Percentiles rank a stretch among this genome's conserved stretches.
Conservation (phyloP, 2,797 vertebrate genomes). For the Pampus argenteus region DNA sequence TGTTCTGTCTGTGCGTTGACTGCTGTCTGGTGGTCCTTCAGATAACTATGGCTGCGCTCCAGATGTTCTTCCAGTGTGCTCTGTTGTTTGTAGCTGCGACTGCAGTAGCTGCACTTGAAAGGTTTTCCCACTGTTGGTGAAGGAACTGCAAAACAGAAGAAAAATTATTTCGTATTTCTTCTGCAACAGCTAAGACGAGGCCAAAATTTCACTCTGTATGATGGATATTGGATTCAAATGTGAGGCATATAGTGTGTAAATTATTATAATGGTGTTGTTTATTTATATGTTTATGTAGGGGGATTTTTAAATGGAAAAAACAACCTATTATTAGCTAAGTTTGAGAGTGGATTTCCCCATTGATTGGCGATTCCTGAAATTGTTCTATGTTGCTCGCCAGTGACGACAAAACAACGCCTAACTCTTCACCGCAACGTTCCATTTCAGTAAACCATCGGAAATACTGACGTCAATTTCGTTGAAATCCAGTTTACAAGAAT, state of each 20-base stretch:
- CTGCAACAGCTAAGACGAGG: neutral
- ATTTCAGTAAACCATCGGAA: slow-evolving; percentile 51
- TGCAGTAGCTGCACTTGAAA: slow-evolving; percentile 97
- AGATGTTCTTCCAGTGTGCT: slow-evolving; percentile 95
- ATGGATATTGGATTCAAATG: slow-evolving; percentile 1
- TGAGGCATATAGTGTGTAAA: neutral
- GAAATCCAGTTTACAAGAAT: slow-evolving; percentile 65
- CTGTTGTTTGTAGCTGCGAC: slow-evolving; percentile 97
- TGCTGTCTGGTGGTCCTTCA: slow-evolving; percentile 88
- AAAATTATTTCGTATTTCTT: slow-evolving; percentile 10
- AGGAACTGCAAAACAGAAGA: slow-evolving; percentile 85
- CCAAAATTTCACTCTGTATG: neutral
- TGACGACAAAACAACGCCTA: slow-evolving; percentile 53
- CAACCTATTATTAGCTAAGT: neutral
- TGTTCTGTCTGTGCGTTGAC: slow-evolving; percentile 79
- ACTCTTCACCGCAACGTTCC: slow-evolving; percentile 67
- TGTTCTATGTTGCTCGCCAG: slow-evolving; percentile 41
- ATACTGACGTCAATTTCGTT: slow-evolving; percentile 79
- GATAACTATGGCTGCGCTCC: slow-evolving; percentile 93
- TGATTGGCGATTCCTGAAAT: slow-evolving; percentile 65
- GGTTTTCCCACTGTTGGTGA: slow-evolving; percentile 95
- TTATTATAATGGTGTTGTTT: neutral
- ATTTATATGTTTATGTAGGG: slow-evolving; percentile 24
- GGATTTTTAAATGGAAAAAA: slow-evolving; percentile 28
- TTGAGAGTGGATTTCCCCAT: slow-evolving; percentile 63